Conservation (phyloP, 2,888 invertebrate genomes). For the Drosophila mimica region DNA sequence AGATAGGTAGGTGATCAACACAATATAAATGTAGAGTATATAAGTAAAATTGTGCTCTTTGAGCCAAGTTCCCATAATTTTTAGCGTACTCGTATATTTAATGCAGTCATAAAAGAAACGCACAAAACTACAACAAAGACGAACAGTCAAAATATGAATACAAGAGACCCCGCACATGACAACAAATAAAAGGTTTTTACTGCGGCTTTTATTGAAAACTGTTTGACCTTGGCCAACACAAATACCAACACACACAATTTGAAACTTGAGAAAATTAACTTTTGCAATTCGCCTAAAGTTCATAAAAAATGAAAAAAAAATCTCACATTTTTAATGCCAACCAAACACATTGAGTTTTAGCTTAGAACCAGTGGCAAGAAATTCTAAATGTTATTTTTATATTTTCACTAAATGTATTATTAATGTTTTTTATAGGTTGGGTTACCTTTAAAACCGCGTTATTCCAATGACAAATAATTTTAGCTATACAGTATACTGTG, state of each 20-base stretch:
- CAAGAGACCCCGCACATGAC: conserved; percentile 38
- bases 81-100: conserved; percentile 52
- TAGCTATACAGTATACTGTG: not conserved
- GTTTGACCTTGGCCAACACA: conserved; percentile 45
- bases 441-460: not conserved
- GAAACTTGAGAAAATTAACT: conserved; percentile 44
- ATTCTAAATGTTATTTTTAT: not conserved
- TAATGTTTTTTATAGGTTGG: not conserved
- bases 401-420: not conserved
- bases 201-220: conserved; percentile 46
- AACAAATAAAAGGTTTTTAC: conserved; percentile 24
- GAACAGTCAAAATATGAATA: not conserved
- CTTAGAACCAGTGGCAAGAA: conserved; percentile 21
- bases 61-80: conserved; percentile 24
- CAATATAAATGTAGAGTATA: not conserved
- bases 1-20: not conserved
- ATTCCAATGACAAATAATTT: not conserved
- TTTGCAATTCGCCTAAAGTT: conserved; percentile 38
- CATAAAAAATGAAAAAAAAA: conserved; percentile 1
- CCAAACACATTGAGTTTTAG: conserved; percentile 14
- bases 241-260: conserved; percentile 24
- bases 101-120: conserved; percentile 42
- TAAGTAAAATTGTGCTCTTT: not conserved
- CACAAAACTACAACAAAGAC: conserved; percentile 7
- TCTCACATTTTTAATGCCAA: conserved; percentile 14